Evolutionary conservation across 2,888 invertebrate species (phyloP), one percentile per base, ranked within the genome.

Genomic region (Pasiphila rectangulata): DNA sequence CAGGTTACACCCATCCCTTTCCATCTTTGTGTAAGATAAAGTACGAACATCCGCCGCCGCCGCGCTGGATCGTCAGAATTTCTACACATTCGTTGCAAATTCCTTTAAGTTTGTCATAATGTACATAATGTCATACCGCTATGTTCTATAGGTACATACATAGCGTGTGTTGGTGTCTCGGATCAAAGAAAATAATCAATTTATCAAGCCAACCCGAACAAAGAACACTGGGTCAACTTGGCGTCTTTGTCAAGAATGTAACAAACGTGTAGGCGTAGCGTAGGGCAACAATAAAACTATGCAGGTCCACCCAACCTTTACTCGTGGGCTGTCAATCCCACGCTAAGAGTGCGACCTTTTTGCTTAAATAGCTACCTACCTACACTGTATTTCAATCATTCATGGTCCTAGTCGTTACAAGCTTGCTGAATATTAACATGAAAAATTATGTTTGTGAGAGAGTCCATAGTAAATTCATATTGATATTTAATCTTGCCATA

Each of bases 41-140:
- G 59, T 42, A 60, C 73, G 67, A 17, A 78, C 80, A 77, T 85
- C 86, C 86, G 84, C 81, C 78, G n/a, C n/a, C n/a, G n/a, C n/a
- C n/a, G n/a, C n/a, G n/a, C n/a, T n/a, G 76, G 75, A 72, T 69
- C 72, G 63, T 69, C 61, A n/a, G 16, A 30, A 17, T 30, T 16
- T 30, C 16, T 16, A 17, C 21, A 21, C 21, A 21, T 2, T 6
- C 21, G 6, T 6, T 2, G 6, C 21, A 4, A 5, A 6, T 6
- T 4, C 7, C 21, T 21, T 6, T 21, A 6, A 6, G 1, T 21
- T 21, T 21, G 3, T 4, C 2, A 21, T 21, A 5, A 21, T 6
- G 21, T 21, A 21, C 4, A 2, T 4, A 21, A 4, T 4, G n/a
- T n/a, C n/a, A n/a, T n/a, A n/a, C n/a, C n/a, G n/a, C n/a, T n/a